Percentiles rank a stretch among this genome's conserved stretches.
Conservation (phyloP, 2,888 invertebrate species). For the Epirrhoe tristata region DNA sequence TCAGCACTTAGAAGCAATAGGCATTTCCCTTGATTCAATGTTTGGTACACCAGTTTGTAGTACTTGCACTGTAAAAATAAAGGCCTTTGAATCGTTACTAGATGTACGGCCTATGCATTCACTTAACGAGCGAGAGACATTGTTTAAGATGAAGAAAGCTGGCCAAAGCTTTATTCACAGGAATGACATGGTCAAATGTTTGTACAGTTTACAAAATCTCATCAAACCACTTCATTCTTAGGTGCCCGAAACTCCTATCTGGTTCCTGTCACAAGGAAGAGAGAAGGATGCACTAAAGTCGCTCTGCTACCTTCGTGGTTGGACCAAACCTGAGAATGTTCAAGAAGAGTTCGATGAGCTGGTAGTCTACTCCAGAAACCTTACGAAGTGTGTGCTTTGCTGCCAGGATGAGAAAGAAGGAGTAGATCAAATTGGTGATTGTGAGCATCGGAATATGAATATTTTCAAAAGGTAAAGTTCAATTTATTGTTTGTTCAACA, state of each 20-base stretch:
- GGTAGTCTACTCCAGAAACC: constrained; percentile 66
- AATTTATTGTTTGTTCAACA: too few relatives aligned
- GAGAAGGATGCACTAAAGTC: constrained; percentile 81
- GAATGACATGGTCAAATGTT: too few relatives aligned
- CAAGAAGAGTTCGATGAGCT: constrained; percentile 77
- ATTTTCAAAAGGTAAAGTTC: constrained; percentile 65
- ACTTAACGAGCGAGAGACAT: too few relatives aligned
- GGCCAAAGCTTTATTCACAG: too few relatives aligned
- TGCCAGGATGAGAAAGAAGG: constrained; percentile 52
- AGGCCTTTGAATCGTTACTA: too few relatives aligned
- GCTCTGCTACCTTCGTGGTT: constrained; percentile 83
- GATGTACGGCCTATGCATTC: too few relatives aligned
- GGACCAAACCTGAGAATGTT: constrained; percentile 78
- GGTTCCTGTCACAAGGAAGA: constrained; percentile 80
- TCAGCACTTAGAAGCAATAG: not conserved
- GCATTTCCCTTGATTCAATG: too few relatives aligned
- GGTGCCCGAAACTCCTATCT: constrained; percentile 86
- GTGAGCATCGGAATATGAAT: constrained; percentile 68
- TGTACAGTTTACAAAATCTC: too few relatives aligned
- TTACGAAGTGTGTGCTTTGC: constrained; percentile 70
- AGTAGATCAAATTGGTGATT: constrained; percentile 45
- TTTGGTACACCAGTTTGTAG: too few relatives aligned
- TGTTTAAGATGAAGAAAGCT: too few relatives aligned
- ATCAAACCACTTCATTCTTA: too few relatives aligned
- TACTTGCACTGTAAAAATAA: too few relatives aligned